Percentiles rank a stretch among this genome's conserved stretches.
Evolutionary conservation across 2,113 vertebrate genomes (phyloP).

Genomic region (Cettia cetti): DNA sequence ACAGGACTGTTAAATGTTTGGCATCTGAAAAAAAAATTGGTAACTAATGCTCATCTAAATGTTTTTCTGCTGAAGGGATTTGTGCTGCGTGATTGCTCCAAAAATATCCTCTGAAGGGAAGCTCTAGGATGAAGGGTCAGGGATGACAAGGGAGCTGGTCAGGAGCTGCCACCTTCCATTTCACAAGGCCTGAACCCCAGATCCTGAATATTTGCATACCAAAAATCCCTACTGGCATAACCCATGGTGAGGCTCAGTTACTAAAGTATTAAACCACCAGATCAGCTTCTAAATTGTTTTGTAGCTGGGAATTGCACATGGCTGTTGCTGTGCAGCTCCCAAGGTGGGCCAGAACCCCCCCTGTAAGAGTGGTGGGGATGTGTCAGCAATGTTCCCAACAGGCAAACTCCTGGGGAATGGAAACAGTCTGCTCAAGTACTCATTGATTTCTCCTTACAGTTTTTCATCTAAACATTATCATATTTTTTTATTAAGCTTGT

Average conservation of each 20-base stretch:
- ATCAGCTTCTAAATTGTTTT: background rate
- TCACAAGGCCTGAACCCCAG: background rate
- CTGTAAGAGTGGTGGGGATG: rapidly evolving
- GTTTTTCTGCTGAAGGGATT: background rate
- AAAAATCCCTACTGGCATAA: background rate
- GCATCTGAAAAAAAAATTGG: background rate
- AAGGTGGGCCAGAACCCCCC: no score
- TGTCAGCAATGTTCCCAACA: background rate
- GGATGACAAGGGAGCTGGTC: rapidly evolving
- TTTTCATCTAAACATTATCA: background rate
- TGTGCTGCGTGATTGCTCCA: background rate
- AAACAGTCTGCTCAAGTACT: background rate
- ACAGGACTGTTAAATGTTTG: background rate
- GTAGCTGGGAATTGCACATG: background rate
- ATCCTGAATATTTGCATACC: background rate
- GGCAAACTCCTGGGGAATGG: background rate
- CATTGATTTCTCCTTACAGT: background rate
- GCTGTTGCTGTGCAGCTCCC: background rate
- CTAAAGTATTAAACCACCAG: background rate
- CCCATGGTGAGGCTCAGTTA: no score
- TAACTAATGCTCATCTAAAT: background rate
- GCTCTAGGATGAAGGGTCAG: background rate
- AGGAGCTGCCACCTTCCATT: background rate
- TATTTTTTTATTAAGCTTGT: background rate
- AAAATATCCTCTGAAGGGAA: background rate